Conservation (phyloP, 2,888 invertebrate genomes). For the Trichacis sp. region DNA sequence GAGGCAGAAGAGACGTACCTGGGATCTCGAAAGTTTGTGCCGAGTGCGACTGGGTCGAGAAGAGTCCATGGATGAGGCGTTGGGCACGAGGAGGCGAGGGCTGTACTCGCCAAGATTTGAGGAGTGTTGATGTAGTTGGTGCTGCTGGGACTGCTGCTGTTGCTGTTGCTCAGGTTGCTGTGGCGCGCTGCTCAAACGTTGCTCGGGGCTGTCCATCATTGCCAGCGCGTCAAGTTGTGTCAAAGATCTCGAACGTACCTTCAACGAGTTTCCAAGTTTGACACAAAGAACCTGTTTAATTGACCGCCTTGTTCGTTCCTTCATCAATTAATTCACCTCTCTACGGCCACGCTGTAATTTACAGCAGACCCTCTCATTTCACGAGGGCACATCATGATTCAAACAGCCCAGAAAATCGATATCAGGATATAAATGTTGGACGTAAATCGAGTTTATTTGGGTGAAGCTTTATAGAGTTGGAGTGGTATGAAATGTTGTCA, state of each 20-base stretch:
- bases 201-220: constrained; percentile 65
- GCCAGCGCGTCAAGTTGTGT: constrained; percentile 80
- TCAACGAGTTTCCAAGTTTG: constrained; percentile 42
- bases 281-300: constrained; percentile 3
- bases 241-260: constrained; percentile 81
- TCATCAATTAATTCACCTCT: background rate
- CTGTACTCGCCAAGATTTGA: constrained; percentile 61
- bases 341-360: too few relatives aligned
- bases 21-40: constrained; percentile 74
- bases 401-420: too few relatives aligned
- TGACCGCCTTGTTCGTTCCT: background rate
- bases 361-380: too few relatives aligned
- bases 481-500: too few relatives aligned
- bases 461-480: too few relatives aligned
- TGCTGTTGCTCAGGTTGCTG: constrained; percentile 59
- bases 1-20: too few relatives aligned
- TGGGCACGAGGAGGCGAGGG: constrained; percentile 71
- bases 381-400: too few relatives aligned
- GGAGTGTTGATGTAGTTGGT: constrained; percentile 61
- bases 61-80: constrained; percentile 57
- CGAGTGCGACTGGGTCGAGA: constrained; percentile 70
- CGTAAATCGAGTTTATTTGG: too few relatives aligned
- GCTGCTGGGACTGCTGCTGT: constrained; percentile 58
- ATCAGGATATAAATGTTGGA: too few relatives aligned
- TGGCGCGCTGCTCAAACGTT: constrained; percentile 56